Evolutionary conservation across 1,140 invertebrate genomes (phyloP).

Genomic region (Aleiodes sp.): DNA sequence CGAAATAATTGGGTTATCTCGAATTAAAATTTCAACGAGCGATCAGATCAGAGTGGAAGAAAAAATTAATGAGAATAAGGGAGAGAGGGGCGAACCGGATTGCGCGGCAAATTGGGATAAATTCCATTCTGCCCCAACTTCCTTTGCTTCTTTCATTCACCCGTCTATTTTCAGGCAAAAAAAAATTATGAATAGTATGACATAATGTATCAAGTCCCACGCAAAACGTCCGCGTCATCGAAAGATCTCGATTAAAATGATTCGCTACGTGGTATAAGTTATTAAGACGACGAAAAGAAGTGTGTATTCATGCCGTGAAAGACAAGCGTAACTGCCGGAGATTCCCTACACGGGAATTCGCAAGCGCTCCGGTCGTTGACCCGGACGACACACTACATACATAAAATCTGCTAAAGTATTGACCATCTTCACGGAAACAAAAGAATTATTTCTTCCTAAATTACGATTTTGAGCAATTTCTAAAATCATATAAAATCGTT

Average conservation of each 20-base stretch:
- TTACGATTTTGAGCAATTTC: no score
- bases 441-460: no score
- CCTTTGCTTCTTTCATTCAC: no score
- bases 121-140: no score
- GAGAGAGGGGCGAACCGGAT: no score
- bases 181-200: neutral
- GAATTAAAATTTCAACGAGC: no score
- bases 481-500: no score
- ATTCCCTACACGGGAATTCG: slow-evolving; percentile 7
- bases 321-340: neutral
- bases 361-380: slow-evolving; percentile 1
- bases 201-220: neutral
- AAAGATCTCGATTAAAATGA: neutral
- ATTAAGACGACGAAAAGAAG: neutral
- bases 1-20: no score
- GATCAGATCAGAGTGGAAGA: no score
- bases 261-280: neutral
- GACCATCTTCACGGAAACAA: neutral
- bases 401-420: neutral
- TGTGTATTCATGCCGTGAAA: neutral
- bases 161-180: no score
- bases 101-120: no score
- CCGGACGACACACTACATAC: neutral
- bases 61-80: no score
- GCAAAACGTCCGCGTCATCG: neutral